phyloP scores from a whole-genome alignment of 1,140 invertebrate genomes.

The Cyphomyrmex costatus region DNA sequence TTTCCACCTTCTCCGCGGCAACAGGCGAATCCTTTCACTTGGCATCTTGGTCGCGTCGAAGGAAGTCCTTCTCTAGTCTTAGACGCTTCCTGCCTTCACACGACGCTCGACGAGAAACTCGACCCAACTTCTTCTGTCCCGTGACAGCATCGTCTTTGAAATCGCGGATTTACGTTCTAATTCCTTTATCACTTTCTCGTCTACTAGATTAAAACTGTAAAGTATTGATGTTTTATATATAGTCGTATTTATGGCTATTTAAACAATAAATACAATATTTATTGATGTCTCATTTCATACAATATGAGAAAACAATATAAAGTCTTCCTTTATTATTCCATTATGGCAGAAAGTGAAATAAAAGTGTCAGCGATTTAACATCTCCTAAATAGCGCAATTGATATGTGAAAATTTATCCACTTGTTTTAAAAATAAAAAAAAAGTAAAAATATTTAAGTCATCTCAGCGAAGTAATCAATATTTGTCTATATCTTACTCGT shows the following conservation, averaged over 20 bases:
- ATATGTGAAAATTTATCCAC: not conserved
- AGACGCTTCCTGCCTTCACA: conserved; percentile 50
- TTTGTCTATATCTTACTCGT: not conserved
- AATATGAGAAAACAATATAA: not conserved
- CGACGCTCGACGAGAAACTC: conserved; percentile 28
- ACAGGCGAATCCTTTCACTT: conserved; percentile 71
- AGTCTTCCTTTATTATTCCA: not conserved
- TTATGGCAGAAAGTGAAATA: not conserved
- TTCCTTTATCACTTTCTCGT: conserved; percentile 16
- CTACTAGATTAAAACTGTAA: not conserved
- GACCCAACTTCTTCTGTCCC: not conserved
- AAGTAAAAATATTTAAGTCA: conserved; percentile 8
- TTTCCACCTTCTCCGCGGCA: conserved; percentile 11
- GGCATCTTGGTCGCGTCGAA: conserved; percentile 43
- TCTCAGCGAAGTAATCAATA: not conserved
- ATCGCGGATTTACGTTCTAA: conserved; percentile 17
- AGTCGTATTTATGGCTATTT: not conserved
- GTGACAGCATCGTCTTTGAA: conserved; percentile 6
- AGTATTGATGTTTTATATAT: not conserved
- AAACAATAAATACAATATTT: not conserved
- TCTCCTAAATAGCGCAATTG: not conserved
- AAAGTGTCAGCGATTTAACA: not conserved
- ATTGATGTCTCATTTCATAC: not conserved
- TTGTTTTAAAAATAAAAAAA: conserved; percentile 16
- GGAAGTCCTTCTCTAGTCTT: conserved; percentile 53